Base-by-base conservation (phyloP, 1,140 invertebrate genomes). In the Cecropterus lyciades region DNA sequence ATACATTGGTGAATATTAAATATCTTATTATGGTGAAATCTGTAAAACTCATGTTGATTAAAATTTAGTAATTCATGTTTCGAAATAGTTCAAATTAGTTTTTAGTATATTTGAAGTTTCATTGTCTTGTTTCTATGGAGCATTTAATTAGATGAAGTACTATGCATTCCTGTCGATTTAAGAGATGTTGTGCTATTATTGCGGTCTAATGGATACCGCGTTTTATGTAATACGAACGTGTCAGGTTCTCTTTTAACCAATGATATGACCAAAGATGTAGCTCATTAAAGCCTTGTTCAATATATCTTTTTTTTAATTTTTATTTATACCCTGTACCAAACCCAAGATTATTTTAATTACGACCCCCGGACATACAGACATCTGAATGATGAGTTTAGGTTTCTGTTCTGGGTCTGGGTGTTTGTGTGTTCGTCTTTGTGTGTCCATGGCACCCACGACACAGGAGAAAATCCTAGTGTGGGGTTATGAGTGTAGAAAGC, bases 181-280 rank as follows among this genome's bases (percentile, higher is more conserved):
- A 77, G 69, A 76, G 66, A 76, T 70, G 70, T 77, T 67, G 71
- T n/a, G 59, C 63, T 65, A 74, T 65, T 72, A 64, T 13, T 74
- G 67, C 72, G 71, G 55, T 69, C 59, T 10, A n/a, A 65, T 75
- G 56, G 59, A 65, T 59, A 67, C 70, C 70, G 70, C 71, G 71
- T 78, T 71, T 67, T 75, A 72, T 69, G 66, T 73, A 40, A 60
- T 49, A 64, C 57, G 51, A 75, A 80, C 79, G 78, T 87, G 81
- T 82, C 75, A 68, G 78, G 75, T 79, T 87, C 79, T 75, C 70
- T 81, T 80, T 66, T 84, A 89, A 90, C 89, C 89, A 91, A 91
- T 91, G 89, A 91, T 90, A 84, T 80, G 86, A 91, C 89, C 89
- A 91, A 91, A 91, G 89, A 91, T 83, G 86, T 91, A 91, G 87